These are phyloP conservation scores for Phoxinus dragarum DNA, from an alignment of 2,797 vertebrate species.

Conservation along the genomic window DNA sequence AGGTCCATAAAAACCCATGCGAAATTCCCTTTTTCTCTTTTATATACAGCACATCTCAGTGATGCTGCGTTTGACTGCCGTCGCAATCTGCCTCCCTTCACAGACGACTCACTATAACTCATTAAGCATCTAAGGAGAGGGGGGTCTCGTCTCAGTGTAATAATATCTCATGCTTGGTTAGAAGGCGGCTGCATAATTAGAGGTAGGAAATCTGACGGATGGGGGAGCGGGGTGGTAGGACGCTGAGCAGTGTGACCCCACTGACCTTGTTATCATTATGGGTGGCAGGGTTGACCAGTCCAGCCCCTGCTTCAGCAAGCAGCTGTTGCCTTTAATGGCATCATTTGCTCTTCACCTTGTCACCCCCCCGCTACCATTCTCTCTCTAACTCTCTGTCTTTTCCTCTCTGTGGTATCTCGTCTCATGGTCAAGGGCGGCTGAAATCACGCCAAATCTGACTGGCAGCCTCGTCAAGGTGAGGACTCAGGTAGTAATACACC, in stretches of 20 bases:
- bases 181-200: conserved; percentile 64
- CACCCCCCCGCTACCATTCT: conserved; percentile 56
- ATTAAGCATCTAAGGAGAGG: conserved; percentile 29
- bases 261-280: conserved; percentile 73
- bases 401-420: conserved; percentile 45
- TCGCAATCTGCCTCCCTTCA: conserved; percentile 35
- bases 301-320: conserved; percentile 67
- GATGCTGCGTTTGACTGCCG: conserved; percentile 18
- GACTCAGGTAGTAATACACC: conserved; percentile 16
- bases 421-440: conserved; percentile 58
- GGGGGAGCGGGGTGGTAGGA: conserved; percentile 59
- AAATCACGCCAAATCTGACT: conserved; percentile 52
- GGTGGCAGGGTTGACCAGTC: conserved; percentile 61
- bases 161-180: conserved; percentile 62
- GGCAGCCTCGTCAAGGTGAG: conserved; percentile 43
- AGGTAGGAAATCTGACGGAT: conserved; percentile 56
- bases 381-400: conserved; percentile 44
- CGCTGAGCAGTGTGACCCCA: conserved; percentile 61
- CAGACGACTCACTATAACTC: conserved; percentile 20
- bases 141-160: conserved; percentile 56
- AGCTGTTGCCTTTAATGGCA: conserved; percentile 66
- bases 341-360: conserved; percentile 67
- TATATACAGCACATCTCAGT: background rate
- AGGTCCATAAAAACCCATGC: background rate
- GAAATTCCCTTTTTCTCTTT: background rate